These are phyloP conservation scores for Rhyzopertha dominica DNA, from an alignment of 1,140 invertebrate genomes.

Conservation along the genomic window DNA sequence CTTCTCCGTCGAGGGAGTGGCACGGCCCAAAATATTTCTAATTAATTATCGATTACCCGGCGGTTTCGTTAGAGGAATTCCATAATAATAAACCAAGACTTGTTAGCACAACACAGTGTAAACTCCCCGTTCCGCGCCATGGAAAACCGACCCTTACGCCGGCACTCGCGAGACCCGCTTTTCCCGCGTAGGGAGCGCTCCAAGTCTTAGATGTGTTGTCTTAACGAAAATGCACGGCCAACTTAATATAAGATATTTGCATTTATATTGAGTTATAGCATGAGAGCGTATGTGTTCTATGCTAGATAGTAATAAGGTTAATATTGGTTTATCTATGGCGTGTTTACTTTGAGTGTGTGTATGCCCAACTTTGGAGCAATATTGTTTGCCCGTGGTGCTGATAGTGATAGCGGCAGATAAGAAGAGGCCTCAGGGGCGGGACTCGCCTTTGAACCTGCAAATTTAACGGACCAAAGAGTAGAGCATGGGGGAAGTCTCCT, in stretches of 20 bases:
- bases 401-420: too few relatives aligned
- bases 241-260: slow-evolving; percentile 45
- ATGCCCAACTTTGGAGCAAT: slow-evolving; percentile 31
- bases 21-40: too few relatives aligned
- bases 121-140: too few relatives aligned
- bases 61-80: slow-evolving; percentile 14
- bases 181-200: slow-evolving; percentile 14
- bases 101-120: slow-evolving; percentile 15
- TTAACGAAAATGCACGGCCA: slow-evolving; percentile 41
- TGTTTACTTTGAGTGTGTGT: slow-evolving; percentile 41
- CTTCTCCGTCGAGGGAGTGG: too few relatives aligned
- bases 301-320: slow-evolving; percentile 36
- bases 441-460: too few relatives aligned
- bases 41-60: slow-evolving; percentile 15
- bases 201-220: slow-evolving; percentile 34
- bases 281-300: slow-evolving; percentile 30
- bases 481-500: too few relatives aligned
- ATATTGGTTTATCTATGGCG: slow-evolving; percentile 41
- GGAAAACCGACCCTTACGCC: too few relatives aligned
- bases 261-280: slow-evolving; percentile 43
- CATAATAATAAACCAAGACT: slow-evolving; percentile 20
- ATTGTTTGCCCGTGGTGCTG: slow-evolving; percentile 42
- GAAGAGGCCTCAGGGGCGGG: too few relatives aligned
- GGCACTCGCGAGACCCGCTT: neutral
- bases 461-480: too few relatives aligned